phyloP scores from a whole-genome alignment of 2,888 invertebrate species.

The Phortica okadai region DNA sequence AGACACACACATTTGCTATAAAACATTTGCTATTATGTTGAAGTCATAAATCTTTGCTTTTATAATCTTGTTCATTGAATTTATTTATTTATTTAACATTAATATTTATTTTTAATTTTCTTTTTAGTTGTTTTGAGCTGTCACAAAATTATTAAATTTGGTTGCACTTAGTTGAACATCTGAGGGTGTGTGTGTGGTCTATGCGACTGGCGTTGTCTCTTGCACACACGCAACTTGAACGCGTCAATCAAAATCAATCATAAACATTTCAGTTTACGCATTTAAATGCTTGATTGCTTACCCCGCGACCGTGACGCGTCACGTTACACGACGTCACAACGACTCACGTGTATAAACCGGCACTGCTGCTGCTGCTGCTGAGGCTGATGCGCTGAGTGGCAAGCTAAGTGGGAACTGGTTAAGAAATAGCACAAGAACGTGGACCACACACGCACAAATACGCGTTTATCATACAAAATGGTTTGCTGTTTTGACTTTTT shows the following conservation, averaged over 20 bases:
- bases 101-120: conserved; percentile 1
- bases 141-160: conserved; percentile 36
- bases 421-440: too few relatives aligned
- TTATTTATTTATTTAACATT: background rate
- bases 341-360: conserved; percentile 53
- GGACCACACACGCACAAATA: too few relatives aligned
- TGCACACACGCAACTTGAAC: conserved; percentile 9
- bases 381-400: too few relatives aligned
- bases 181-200: conserved; percentile 18
- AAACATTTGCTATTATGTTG: too few relatives aligned
- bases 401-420: too few relatives aligned
- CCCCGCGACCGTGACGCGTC: background rate
- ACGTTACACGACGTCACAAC: conserved; percentile 53
- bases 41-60: too few relatives aligned
- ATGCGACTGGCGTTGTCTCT: conserved; percentile 10
- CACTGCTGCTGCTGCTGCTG: conserved; percentile 33
- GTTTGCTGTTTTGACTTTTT: too few relatives aligned
- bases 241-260: conserved; percentile 71
- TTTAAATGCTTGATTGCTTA: conserved; percentile 23
- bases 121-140: conserved; percentile 32
- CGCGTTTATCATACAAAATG: too few relatives aligned
- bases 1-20: too few relatives aligned
- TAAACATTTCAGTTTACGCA: conserved; percentile 40
- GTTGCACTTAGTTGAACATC: conserved; percentile 5
- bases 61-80: background rate